Evolutionary conservation across 2,113 vertebrate genomes (phyloP).

Genomic region (Neopipo cinnamomea): DNA sequence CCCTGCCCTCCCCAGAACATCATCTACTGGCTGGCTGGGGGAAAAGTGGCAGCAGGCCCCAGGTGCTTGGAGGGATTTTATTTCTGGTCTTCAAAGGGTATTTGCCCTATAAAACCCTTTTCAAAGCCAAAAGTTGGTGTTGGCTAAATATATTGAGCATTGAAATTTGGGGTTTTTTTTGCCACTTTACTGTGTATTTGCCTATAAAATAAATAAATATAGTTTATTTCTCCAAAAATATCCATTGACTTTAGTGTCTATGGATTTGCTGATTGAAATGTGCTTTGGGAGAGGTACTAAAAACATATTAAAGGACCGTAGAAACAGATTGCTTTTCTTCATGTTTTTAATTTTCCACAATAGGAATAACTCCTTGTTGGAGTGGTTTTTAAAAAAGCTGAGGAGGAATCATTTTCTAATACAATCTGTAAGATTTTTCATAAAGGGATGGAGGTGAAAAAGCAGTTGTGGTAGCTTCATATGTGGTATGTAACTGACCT

Average conservation of each 20-base stretch:
- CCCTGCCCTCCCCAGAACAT: background rate
- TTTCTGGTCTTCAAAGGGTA: background rate
- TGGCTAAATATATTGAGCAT: background rate
- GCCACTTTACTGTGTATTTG: background rate
- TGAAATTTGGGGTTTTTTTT: background rate
- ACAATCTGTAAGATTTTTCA: background rate
- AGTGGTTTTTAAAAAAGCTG: background rate
- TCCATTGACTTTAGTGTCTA: background rate
- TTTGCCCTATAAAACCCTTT: background rate
- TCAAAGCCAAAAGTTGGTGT: background rate
- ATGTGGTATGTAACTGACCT: background rate
- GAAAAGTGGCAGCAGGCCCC: background rate
- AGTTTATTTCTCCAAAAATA: background rate
- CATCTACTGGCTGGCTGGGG: background rate
- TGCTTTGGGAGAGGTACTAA: background rate
- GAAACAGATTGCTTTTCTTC: background rate
- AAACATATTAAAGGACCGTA: background rate
- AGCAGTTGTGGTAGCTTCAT: background rate
- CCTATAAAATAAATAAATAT: background rate
- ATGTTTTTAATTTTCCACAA: background rate
- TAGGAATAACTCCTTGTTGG: background rate
- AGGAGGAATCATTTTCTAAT: background rate
- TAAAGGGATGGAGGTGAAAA: background rate
- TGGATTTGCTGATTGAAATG: background rate
- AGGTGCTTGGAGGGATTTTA: fast-evolving